Base-by-base conservation (phyloP, 2,888 invertebrate species). In the Orthosia gracilis region DNA sequence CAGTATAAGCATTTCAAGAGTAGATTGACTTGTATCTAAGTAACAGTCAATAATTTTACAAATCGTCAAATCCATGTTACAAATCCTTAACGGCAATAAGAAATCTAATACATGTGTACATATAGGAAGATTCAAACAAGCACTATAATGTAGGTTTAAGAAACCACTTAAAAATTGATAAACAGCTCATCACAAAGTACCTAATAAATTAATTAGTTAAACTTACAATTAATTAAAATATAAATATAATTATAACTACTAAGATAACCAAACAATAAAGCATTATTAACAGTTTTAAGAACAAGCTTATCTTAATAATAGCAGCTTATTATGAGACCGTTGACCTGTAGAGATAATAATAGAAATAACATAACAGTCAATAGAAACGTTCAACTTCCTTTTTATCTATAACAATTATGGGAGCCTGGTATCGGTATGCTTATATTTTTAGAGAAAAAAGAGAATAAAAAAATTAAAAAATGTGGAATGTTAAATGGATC, bases 331-430 rank as follows among this genome's bases (percentile, higher is more conserved):
- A 82, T 54, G 75, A 65, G 84, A 70, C 52, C 73, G 45, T 79
- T 79, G 76, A 82, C 74, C 82, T 62, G 21, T 12, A 50, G 15
- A 52, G 58, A 76, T 86, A 78, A 84, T 72, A 72, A 74, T 76
- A 81, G 62, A 73, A 40, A 64, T 74, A 73, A 69, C 13, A 76
- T 69, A 66, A 76, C 74, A 81, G 62, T 66, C 70, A 76, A 78
- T 69, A 75, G 69, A 47, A 68, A 45, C 70, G 71, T 83, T 84
- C 74, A 85, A 77, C 84, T 77, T 69, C 26, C 47, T 64, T 57
- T 78, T 83, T 83, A 85, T 85, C 73, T 69, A 4, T 52, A 17
- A 71, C 40, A 59, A 40, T 72, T 67, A 58, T 73, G 65, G 50
- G 59, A 52, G 59, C 62, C 62, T 67, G 40, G 63, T 47, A 23